phyloP scores from a whole-genome alignment of 1,140 invertebrate species.

The Leptonema lineaticorne region DNA sequence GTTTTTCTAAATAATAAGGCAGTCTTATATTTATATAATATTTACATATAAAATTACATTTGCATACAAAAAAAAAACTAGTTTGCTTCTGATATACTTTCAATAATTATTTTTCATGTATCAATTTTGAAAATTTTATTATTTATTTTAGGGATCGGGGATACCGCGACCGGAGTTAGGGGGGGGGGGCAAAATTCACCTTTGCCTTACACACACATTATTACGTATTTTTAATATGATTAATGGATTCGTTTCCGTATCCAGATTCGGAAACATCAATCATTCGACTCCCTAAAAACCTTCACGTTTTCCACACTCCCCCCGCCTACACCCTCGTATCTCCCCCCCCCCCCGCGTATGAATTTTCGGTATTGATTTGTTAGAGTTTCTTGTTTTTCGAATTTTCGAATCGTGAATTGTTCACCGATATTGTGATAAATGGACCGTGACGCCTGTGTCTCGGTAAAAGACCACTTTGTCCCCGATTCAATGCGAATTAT shows the following conservation, averaged over 20 bases:
- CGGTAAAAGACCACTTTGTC: not conserved
- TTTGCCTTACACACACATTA: not conserved
- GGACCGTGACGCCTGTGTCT: not conserved
- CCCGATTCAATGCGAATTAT: not conserved
- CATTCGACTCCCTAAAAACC: constrained; percentile 5
- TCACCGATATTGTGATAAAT: not conserved
- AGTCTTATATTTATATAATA: too few relatives aligned
- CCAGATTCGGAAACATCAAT: constrained; percentile 7
- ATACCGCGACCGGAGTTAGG: too few relatives aligned
- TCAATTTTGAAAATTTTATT: too few relatives aligned
- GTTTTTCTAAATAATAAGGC: too few relatives aligned
- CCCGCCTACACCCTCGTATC: too few relatives aligned
- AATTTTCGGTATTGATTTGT: not conserved
- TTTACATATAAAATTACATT: too few relatives aligned
- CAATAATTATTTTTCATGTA: too few relatives aligned
- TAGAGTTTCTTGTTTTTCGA: not conserved
- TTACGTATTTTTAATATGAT: constrained; percentile 13
- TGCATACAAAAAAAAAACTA: too few relatives aligned
- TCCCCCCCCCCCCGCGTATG: too few relatives aligned
- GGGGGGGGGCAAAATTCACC: not conserved
- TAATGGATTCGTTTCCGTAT: not conserved
- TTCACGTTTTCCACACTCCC: too few relatives aligned
- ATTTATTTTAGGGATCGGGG: too few relatives aligned
- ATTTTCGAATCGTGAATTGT: not conserved
- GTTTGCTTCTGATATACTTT: too few relatives aligned